Evolutionary conservation across 2,888 invertebrate genomes (phyloP), one percentile per base, ranked within the genome.

Genomic region (Amphimallon solstitiale): DNA sequence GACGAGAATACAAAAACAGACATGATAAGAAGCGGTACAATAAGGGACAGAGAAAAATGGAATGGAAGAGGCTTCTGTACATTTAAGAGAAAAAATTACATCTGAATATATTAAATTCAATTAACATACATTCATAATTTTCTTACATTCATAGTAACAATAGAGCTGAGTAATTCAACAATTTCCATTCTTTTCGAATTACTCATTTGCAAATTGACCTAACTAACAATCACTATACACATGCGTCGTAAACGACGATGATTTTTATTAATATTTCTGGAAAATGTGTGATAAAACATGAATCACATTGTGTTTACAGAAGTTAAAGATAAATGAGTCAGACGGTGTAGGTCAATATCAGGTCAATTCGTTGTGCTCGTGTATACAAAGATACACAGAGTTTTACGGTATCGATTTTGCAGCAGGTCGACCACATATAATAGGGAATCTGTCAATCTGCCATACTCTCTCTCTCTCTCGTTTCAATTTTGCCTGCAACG

Each of bases 391-490:
- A 59, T 43, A 59, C 29, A 59, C 56, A 29, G 29, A 15, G 56
- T 43, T 56, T 56, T 40, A 43, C 56, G 56, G 43, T 29, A 59
- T 43, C 56, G 56, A 59, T 59, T 59, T 59, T 59, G 56, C 56
- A 59, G 43, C 56, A 59, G 56, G 56, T 59, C 43, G 43, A 40
- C n/a, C n/a, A n/a, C n/a, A n/a, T 59, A 7, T 29, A 29, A 29
- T 29, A 29, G 56, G 43, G 56, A 34, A 54, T 15, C 56, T 59
- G 56, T 59, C 56, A 59, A 59, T 59, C 56, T 38, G 38, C 23
- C 34, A n/a, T 19, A 14, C 56, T 29, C 56, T 45, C 54, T 49
- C 43, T 49, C 29, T 17, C 35, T 10, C 51, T 29, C 56, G 56
- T 59, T 59, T 59, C 56, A 59, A 59, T 59, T 59, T 40, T 29